Evolutionary conservation across 2,888 invertebrate species (phyloP).

Genomic region (Abrostola tripartita): DNA sequence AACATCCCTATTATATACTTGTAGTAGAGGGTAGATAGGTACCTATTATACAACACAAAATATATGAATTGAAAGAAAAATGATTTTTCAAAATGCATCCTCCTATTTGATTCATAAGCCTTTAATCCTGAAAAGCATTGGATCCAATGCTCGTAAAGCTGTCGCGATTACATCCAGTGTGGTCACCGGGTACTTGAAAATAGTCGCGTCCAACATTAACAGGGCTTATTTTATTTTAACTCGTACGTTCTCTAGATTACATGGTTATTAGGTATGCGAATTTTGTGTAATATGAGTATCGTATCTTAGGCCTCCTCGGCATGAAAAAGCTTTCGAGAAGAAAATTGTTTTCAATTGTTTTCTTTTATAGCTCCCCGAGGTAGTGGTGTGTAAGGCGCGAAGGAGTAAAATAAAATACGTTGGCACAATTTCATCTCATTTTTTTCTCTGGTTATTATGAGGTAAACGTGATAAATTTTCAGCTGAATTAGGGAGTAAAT

Average conservation of each 20-base stretch:
- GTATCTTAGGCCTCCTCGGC: slow-evolving; percentile 51
- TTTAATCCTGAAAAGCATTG: neutral
- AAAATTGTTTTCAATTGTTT: slow-evolving; percentile 70
- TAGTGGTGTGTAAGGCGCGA: slow-evolving; percentile 57
- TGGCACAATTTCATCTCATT: slow-evolving; percentile 55
- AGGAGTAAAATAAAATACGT: slow-evolving; percentile 64
- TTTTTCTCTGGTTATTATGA: slow-evolving; percentile 45
- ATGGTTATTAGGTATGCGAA: slow-evolving; percentile 45
- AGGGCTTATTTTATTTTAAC: slow-evolving; percentile 27
- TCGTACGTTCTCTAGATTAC: slow-evolving; percentile 41
- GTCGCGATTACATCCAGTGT: slow-evolving; percentile 13
- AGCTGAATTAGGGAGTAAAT: slow-evolving; percentile 45
- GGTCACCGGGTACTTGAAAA: slow-evolving; percentile 9
- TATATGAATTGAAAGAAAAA: too few relatives aligned
- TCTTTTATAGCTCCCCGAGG: slow-evolving; percentile 67
- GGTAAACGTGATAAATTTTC: slow-evolving; percentile 51
- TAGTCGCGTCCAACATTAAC: slow-evolving; percentile 23
- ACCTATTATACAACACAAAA: too few relatives aligned
- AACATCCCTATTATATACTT: too few relatives aligned
- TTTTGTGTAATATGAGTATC: slow-evolving; percentile 52
- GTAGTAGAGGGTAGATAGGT: too few relatives aligned
- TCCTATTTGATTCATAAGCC: too few relatives aligned
- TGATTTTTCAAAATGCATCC: too few relatives aligned
- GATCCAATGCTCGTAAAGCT: neutral
- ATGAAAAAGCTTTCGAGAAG: slow-evolving; percentile 61